Evolutionary conservation across 2,888 invertebrate genomes (phyloP).

Genomic region (Dryobotodes eremita): DNA sequence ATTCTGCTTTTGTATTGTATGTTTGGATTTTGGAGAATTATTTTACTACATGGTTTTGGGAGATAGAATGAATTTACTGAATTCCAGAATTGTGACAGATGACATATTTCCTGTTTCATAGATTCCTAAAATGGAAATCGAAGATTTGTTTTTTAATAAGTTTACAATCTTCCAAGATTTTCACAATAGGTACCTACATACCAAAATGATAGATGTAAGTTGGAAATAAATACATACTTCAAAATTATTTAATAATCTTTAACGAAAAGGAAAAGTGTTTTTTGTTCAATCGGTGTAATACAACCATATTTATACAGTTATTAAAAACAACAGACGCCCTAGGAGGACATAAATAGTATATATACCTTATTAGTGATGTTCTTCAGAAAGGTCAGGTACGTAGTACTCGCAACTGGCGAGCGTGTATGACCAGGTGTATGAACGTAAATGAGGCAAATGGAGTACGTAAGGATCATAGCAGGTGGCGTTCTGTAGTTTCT

Average conservation of each 20-base stretch:
- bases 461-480: background rate
- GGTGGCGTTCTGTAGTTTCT: background rate
- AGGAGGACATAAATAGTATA: no score
- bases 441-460: background rate
- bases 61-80: slow-evolving; percentile 16
- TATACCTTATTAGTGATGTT: no score
- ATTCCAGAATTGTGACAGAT: slow-evolving; percentile 39
- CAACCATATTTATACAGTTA: background rate
- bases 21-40: slow-evolving; percentile 17
- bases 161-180: slow-evolving; percentile 13
- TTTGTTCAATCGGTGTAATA: background rate
- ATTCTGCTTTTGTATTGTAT: slow-evolving; percentile 26
- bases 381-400: no score
- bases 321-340: no score
- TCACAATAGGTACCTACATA: no score
- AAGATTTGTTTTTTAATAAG: background rate
- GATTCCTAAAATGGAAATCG: background rate
- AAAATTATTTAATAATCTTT: background rate
- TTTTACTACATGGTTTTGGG: slow-evolving; percentile 49
- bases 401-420: no score
- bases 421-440: background rate
- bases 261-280: background rate
- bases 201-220: no score
- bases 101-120: slow-evolving; percentile 7
- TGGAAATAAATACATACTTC: background rate